Evolutionary conservation across 2,113 vertebrate genomes (phyloP), one percentile per base, ranked within the genome.

Genomic region (Alaudala cheleensis): DNA sequence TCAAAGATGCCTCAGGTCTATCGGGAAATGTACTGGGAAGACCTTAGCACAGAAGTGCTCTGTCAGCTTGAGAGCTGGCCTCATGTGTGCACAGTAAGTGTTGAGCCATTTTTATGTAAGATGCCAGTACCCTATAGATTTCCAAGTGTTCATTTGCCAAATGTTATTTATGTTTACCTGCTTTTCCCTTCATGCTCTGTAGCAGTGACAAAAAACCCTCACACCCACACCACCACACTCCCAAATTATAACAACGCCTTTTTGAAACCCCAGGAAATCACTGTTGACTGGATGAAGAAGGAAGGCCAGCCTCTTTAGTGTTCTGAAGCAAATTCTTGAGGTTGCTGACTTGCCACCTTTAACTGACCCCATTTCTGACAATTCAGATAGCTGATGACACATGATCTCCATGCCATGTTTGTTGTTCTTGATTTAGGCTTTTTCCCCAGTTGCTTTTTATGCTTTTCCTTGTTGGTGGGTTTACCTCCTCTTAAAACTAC

Each of bases 1-100:
- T 98, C 98, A 22, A 99, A 98, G 91, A 94, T 98, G 28, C 94
- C 97, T 10, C 95, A 91, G 31, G 39, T 99, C 17, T 99, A 98
- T 92, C 89, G 25, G 54, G 60, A 97, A 28, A 98, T 95, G 93
- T 99, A 98, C 73, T 56, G 53, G 54, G 96, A 98, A 82, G 96
- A 97, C 21, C 97, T 98, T 24, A 97, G 95, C 49, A 92, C 97
- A 74, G 88, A 97, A 70, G 95, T 90, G 24, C 96, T 98, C 37
- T 31, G 6, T 51, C 97, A 98, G 84, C 77, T 99, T 89, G 96
- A 98, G 45, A 96, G 93, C 25, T 99, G 98, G 98, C 96, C 97
- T 28, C 91, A 98, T 15, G 81, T 99, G 56, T 98, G 98, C 88
- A 96, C 85, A 84, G 98, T 99, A 94, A 97, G 98, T 97, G 73